Percentiles rank a stretch among this genome's conserved stretches.
Evolutionary conservation across 1,140 invertebrate genomes (phyloP).

Genomic region (Polypedilum pembai): DNA sequence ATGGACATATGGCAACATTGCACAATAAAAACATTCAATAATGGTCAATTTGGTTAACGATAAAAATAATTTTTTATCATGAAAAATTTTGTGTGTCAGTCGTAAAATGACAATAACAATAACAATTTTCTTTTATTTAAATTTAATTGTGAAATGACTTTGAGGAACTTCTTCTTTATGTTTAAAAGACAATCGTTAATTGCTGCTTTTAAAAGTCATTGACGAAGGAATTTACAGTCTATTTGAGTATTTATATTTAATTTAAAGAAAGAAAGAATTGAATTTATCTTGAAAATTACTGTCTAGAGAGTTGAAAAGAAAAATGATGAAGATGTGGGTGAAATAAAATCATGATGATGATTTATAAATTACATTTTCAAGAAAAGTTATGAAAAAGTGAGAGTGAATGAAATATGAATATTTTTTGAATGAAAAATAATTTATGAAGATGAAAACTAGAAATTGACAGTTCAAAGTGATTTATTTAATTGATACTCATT

Average conservation of each 20-base stretch:
- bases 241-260: background rate
- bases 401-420: background rate
- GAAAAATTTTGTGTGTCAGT: background rate
- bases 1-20: background rate
- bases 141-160: background rate
- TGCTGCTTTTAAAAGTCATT: too few species aligned
- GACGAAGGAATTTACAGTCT: too few species aligned
- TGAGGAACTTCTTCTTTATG: background rate
- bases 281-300: background rate
- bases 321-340: background rate
- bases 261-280: background rate
- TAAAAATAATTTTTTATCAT: conserved; percentile 11
- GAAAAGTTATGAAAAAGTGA: background rate
- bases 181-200: too few species aligned
- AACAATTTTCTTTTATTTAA: conserved; percentile 25
- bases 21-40: conserved; percentile 19
- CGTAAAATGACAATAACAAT: conserved; percentile 6
- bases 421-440: too few species aligned
- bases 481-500: too few species aligned
- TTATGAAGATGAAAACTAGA: too few species aligned
- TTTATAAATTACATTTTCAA: background rate
- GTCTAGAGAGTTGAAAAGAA: background rate
- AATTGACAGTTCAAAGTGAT: too few species aligned
- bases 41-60: background rate
- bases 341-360: background rate